Percentiles rank a stretch among this genome's conserved stretches.
Conservation (phyloP, 2,888 invertebrate genomes). For the Aethes cnicana region DNA sequence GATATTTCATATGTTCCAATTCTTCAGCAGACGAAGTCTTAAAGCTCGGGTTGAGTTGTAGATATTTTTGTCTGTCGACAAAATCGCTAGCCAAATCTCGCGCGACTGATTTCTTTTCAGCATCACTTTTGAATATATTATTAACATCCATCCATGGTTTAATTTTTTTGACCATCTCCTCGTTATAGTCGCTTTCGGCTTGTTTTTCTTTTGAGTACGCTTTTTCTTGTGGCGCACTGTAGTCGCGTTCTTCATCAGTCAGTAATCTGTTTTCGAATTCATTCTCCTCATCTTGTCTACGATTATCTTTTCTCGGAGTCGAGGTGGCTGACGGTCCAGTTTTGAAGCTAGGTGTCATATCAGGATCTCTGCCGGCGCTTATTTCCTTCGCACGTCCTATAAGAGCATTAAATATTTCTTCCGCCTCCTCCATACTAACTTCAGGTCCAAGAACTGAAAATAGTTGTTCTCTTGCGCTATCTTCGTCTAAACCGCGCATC, state of each 20-base stretch:
- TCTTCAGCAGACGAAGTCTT: conserved; percentile 44
- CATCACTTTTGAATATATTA: conserved; percentile 31
- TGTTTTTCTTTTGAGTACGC: neutral
- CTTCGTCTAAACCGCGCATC: conserved; percentile 29
- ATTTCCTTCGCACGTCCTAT: conserved; percentile 31
- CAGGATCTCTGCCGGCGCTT: conserved; percentile 4
- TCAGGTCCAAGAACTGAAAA: conserved; percentile 32
- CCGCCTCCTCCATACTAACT: conserved; percentile 32
- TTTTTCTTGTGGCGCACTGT: too few species aligned
- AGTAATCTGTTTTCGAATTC: too few species aligned
- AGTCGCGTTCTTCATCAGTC: too few species aligned
- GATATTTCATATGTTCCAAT: conserved; percentile 54
- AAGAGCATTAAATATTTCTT: conserved; percentile 31
- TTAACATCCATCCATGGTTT: conserved; percentile 40
- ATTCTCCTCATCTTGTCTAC: too few species aligned
- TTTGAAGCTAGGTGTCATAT: neutral
- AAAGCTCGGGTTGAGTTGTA: conserved; percentile 44
- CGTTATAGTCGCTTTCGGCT: conserved; percentile 37
- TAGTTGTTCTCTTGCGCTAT: conserved; percentile 30
- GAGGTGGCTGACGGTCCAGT: neutral
- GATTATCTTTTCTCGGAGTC: neutral
- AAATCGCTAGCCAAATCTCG: conserved; percentile 48
- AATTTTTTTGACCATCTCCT: conserved; percentile 35
- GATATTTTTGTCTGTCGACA: conserved; percentile 51
- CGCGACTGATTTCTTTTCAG: conserved; percentile 36